phyloP scores from a whole-genome alignment of 2,888 invertebrate genomes.

The Platerodrilus igneus region DNA sequence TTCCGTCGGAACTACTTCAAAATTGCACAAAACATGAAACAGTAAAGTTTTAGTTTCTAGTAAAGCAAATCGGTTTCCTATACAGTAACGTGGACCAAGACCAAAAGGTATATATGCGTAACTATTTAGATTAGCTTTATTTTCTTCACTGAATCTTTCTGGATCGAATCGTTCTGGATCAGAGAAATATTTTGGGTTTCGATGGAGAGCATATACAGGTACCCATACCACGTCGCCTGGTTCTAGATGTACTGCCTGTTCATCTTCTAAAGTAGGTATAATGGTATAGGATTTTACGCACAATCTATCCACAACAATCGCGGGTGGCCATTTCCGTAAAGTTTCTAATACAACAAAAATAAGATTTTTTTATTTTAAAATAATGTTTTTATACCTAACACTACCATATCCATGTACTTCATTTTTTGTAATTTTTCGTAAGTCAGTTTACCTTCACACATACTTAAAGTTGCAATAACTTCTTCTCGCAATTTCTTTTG shows the following conservation, averaged over 20 bases:
- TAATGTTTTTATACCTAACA: conserved; percentile 54
- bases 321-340: conserved; percentile 51
- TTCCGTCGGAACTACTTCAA: conserved; percentile 26
- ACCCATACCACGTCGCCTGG: background rate
- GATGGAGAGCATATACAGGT: conserved; percentile 17
- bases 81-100: conserved; percentile 42
- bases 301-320: conserved; percentile 46
- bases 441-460: conserved; percentile 42
- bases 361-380: too few relatives aligned
- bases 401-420: conserved; percentile 60
- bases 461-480: conserved; percentile 28
- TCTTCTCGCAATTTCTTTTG: conserved; percentile 54
- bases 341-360: conserved; percentile 39
- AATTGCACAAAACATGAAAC: conserved; percentile 26
- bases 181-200: conserved; percentile 47
- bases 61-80: conserved; percentile 42
- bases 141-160: conserved; percentile 53
- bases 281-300: conserved; percentile 51
- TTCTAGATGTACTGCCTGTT: conserved; percentile 19
- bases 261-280: conserved; percentile 40
- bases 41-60: conserved; percentile 30
- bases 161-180: conserved; percentile 52
- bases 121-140: conserved; percentile 49
- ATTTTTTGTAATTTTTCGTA: conserved; percentile 54
- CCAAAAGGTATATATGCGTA: conserved; percentile 55